These are phyloP conservation scores for Eulimnadia texana DNA, from an alignment of 1,140 invertebrate species.

Conservation along the genomic window DNA sequence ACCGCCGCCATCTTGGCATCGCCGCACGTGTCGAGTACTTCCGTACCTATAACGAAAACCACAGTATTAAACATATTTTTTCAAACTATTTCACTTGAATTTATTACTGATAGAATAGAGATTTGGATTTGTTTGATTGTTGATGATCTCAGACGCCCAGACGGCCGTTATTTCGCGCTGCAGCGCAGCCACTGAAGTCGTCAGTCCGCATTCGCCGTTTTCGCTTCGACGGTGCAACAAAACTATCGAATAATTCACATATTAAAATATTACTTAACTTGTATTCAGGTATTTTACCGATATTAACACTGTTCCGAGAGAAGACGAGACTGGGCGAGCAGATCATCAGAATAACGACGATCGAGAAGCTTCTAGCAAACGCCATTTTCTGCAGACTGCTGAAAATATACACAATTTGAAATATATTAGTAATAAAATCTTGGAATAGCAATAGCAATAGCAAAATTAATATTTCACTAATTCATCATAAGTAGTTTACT, in stretches of 20 bases:
- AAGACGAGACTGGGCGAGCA: no score
- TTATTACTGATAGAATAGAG: constrained; percentile 7
- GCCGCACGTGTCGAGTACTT: constrained; percentile 13
- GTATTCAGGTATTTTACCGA: neutral
- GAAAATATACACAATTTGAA: no score
- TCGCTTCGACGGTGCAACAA: constrained; percentile 8
- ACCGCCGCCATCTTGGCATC: neutral
- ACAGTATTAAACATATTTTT: neutral
- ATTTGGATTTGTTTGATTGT: constrained; percentile 14
- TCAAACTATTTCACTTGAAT: neutral
- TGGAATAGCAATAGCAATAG: no score
- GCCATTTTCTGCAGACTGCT: no score
- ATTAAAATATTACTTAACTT: neutral
- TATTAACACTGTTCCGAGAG: no score
- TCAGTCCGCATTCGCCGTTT: neutral
- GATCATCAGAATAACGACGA: no score
- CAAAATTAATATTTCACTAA: no score
- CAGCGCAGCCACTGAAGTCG: neutral
- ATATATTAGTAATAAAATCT: no score
- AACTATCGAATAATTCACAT: neutral
- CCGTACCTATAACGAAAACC: neutral
- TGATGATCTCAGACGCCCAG: constrained; percentile 15
- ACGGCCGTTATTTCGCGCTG: constrained; percentile 14
- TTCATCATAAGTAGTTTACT: no score
- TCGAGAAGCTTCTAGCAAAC: no score